These are phyloP conservation scores for Physella acuta DNA, from an alignment of 1,140 invertebrate genomes.

Conservation along the genomic window DNA sequence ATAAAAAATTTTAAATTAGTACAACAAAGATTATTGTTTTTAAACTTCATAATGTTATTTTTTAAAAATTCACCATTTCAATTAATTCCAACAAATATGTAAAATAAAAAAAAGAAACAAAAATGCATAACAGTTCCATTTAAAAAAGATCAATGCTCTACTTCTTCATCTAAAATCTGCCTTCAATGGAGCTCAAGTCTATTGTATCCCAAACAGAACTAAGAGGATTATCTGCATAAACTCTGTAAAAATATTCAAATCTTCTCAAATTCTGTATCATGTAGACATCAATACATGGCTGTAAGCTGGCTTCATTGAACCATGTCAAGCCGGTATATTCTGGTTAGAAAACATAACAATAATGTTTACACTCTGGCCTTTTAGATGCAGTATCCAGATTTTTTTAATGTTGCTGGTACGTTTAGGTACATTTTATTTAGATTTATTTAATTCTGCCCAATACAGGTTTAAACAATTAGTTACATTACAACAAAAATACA, in stretches of 20 bases:
- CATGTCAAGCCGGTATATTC: slow-evolving; percentile 36
- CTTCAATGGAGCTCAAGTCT: slow-evolving; percentile 34
- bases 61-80: too few relatives aligned
- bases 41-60: too few relatives aligned
- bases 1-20: too few relatives aligned
- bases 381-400: too few relatives aligned
- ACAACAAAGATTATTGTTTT: too few relatives aligned
- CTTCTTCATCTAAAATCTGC: slow-evolving; percentile 31
- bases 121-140: background rate
- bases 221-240: slow-evolving; percentile 39
- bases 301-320: slow-evolving; percentile 32
- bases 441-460: too few relatives aligned
- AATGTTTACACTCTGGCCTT: too few relatives aligned
- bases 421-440: too few relatives aligned
- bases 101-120: background rate
- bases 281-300: slow-evolving; percentile 36
- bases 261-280: slow-evolving; percentile 30
- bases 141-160: background rate
- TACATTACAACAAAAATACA: too few relatives aligned
- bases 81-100: too few relatives aligned
- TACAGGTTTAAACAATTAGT: too few relatives aligned
- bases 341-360: slow-evolving; percentile 31
- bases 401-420: too few relatives aligned
- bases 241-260: slow-evolving; percentile 35
- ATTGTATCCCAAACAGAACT: slow-evolving; percentile 36